phyloP scores from a whole-genome alignment of 2,888 invertebrate species.

The Polydrusus pterygomalis region DNA sequence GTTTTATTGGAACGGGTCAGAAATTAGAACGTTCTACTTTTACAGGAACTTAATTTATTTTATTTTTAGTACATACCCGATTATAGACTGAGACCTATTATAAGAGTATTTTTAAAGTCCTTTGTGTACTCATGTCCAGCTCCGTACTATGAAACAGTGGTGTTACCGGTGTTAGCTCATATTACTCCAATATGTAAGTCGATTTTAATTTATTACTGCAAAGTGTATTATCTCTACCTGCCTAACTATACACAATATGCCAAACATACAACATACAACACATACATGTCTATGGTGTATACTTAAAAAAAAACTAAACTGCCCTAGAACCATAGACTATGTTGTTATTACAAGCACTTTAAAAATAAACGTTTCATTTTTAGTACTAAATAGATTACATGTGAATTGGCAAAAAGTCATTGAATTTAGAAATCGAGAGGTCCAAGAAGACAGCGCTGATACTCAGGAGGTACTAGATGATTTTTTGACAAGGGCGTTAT shows the following conservation, averaged over 20 bases:
- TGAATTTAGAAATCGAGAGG: conserved; percentile 84
- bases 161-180: conserved; percentile 86
- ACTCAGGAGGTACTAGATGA: conserved; percentile 90
- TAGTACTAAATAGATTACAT: conserved; percentile 82
- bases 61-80: conserved; percentile 82
- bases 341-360: too few species aligned
- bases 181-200: conserved; percentile 86
- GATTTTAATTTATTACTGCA: neutral
- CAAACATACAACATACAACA: too few species aligned
- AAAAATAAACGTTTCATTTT: conserved; percentile 49
- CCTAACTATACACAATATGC: too few species aligned
- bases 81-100: conserved; percentile 87
- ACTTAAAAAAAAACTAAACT: too few species aligned
- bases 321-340: too few species aligned
- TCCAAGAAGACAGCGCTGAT: conserved; percentile 85
- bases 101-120: conserved; percentile 89
- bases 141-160: conserved; percentile 83
- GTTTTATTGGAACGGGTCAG: neutral
- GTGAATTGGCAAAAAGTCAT: conserved; percentile 88
- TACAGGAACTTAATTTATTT: neutral
- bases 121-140: conserved; percentile 91
- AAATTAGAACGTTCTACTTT: conserved; percentile 2
- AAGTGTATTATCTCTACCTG: too few species aligned
- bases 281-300: too few species aligned
- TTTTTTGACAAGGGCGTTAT: conserved; percentile 88